Conservation (phyloP, 2,888 invertebrate species). For the Eubasilissa splendida region DNA sequence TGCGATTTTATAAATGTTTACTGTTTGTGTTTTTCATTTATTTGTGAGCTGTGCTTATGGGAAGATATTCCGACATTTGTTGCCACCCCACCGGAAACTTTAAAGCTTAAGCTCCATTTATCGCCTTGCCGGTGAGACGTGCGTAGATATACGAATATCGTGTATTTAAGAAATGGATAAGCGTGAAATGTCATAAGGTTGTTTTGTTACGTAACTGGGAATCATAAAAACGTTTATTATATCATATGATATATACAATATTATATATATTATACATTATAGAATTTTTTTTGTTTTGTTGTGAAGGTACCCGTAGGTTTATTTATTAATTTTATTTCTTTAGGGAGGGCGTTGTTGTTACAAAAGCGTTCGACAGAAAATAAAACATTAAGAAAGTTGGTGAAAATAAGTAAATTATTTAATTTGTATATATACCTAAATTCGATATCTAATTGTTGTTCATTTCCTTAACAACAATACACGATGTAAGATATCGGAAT, state of each 20-base stretch:
- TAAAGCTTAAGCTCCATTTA: slow-evolving; percentile 49
- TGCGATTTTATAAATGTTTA: not conserved
- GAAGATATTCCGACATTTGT: slow-evolving; percentile 51
- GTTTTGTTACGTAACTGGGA: slow-evolving; percentile 10
- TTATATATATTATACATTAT: too few species aligned
- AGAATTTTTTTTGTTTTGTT: too few species aligned
- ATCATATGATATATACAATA: not conserved
- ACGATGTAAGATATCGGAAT: too few species aligned
- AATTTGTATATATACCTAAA: too few species aligned
- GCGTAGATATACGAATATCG: slow-evolving; percentile 19
- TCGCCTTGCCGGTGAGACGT: slow-evolving; percentile 37
- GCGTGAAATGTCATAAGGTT: slow-evolving; percentile 10
- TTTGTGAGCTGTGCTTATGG: slow-evolving; percentile 43
- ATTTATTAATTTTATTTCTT: too few species aligned
- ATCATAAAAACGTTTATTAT: slow-evolving; percentile 1
- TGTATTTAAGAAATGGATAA: slow-evolving; percentile 18
- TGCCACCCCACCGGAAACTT: slow-evolving; percentile 49
- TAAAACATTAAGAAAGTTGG: too few species aligned
- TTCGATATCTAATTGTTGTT: too few species aligned
- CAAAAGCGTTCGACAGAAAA: too few species aligned
- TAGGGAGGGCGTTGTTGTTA: too few species aligned
- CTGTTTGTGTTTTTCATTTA: slow-evolving; percentile 41
- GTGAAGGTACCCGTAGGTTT: too few species aligned
- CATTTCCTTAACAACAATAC: too few species aligned
- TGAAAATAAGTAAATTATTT: too few species aligned